Evolutionary conservation across 92 coral and sea anemone species (phyloP), one percentile per base, ranked within the genome.

Genomic region (Blastomussa wellsi): DNA sequence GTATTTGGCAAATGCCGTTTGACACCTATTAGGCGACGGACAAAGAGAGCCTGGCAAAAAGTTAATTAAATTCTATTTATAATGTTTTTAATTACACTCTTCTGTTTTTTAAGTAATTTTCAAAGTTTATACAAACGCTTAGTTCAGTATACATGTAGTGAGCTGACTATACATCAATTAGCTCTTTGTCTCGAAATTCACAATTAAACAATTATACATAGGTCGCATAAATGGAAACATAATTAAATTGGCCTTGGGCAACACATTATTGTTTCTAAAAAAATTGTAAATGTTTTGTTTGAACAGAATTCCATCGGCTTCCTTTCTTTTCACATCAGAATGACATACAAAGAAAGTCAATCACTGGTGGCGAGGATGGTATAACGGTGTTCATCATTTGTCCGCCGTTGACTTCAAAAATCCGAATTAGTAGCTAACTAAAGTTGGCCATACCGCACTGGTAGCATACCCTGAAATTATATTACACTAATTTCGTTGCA

Each of bases 221-320:
- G 62, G 20, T 12, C 26, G 24, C 69, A 12, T 17, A 47, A 75
- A 65, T 62, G 6, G 0, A 26, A 38, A 78, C 15, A 65, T 79
- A 79, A 79, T 64, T 28, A 65, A 62, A 41, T 79, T 69, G 51
- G 37, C 71, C 68, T 48, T 7, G 28, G 48, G 48, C 24, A 11
- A 42, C 19, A 62, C 74, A 32, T 79, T 79, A 59, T 79, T 35
- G 20, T 77, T 51, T 57, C 82, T 6, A 6, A 52, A 36, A 70
- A 22, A 41, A 24, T 41, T 48, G 49, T 51, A 28, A 47, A 48
- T 75, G 29, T 75, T 7, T 49, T 10, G 31, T 37, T 79, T 26
- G 11, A 13, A 36, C 5, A 59, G 47, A 62, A 69, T 69, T 9
- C 42, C 74, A 15, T 16, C 22, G 26, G 74, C 38, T 12, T 31